A percentile compares a stretch with the other conserved stretches of the same genome.
Evolutionary conservation across 2,888 invertebrate species (phyloP).

Genomic region (Thalpophila matura): DNA sequence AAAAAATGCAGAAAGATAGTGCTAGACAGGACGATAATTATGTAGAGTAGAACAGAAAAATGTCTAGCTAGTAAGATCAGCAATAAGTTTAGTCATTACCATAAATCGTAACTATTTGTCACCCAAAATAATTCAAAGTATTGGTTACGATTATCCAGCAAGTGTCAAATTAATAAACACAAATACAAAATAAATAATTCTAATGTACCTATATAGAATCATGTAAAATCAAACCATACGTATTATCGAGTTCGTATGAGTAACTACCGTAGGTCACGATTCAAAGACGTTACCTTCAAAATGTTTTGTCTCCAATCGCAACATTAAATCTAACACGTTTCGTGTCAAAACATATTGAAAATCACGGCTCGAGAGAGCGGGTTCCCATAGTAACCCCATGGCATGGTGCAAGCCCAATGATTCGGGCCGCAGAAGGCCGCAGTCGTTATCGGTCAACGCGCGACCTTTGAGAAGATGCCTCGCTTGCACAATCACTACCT

Average conservation of each 20-base stretch:
- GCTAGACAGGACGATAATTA: no score
- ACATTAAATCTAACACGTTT: constrained; percentile 21
- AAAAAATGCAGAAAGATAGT: background rate
- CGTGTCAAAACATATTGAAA: constrained; percentile 42
- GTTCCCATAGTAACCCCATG: constrained; percentile 68
- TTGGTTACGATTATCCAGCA: no score
- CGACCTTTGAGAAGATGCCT: constrained; percentile 86
- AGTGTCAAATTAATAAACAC: background rate
- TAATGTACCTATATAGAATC: constrained; percentile 14
- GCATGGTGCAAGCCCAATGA: constrained; percentile 77
- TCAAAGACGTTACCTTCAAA: constrained; percentile 7
- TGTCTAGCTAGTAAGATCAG: no score
- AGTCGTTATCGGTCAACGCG: constrained; percentile 88
- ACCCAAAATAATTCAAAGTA: background rate
- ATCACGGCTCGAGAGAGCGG: constrained; percentile 37
- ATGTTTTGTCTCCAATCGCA: constrained; percentile 11
- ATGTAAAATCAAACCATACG: background rate
- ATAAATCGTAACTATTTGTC: background rate
- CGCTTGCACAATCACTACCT: constrained; percentile 66
- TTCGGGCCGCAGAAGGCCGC: constrained; percentile 82
- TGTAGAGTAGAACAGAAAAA: no score
- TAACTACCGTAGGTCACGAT: background rate
- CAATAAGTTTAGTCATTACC: background rate
- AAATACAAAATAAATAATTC: constrained; percentile 6
- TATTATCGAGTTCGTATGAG: background rate